Conservation (phyloP, 2,113 vertebrate species). For the Siniperca chuatsi region DNA sequence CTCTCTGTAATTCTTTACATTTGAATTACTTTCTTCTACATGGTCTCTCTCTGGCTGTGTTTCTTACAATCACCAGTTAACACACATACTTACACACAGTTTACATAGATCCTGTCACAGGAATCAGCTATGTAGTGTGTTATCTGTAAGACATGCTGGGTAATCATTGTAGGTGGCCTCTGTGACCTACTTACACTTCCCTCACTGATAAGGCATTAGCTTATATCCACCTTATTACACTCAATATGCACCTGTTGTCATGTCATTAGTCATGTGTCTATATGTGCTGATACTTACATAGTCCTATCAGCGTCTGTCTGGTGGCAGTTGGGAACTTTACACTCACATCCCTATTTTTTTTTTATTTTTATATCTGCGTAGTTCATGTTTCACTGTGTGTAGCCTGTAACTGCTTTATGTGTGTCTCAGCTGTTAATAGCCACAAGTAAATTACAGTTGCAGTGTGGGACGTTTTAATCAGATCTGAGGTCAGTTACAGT, state of each 20-base stretch:
- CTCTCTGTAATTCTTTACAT: neutral
- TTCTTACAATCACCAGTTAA: neutral
- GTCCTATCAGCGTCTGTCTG: neutral
- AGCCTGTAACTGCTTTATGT: neutral
- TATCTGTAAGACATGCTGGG: constrained; percentile 35
- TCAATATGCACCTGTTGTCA: neutral
- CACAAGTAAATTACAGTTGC: neutral
- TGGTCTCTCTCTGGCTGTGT: neutral
- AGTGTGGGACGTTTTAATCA: neutral
- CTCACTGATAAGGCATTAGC: neutral
- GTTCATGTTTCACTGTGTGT: neutral
- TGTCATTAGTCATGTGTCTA: neutral
- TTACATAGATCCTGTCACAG: constrained; percentile 19
- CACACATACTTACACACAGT: neutral
- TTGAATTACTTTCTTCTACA: neutral
- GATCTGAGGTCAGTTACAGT: neutral
- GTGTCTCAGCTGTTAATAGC: neutral
- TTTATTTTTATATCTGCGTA: neutral
- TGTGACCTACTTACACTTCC: constrained; percentile 55
- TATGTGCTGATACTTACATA: neutral
- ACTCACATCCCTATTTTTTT: neutral
- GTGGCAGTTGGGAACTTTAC: neutral
- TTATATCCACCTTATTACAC: neutral
- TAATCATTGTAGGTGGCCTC: constrained; percentile 55
- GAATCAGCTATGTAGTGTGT: constrained; percentile 10